Percentiles rank a stretch among this genome's conserved stretches.
Conservation (phyloP, 1,140 invertebrate species). For the Dinoponera quadriceps region DNA sequence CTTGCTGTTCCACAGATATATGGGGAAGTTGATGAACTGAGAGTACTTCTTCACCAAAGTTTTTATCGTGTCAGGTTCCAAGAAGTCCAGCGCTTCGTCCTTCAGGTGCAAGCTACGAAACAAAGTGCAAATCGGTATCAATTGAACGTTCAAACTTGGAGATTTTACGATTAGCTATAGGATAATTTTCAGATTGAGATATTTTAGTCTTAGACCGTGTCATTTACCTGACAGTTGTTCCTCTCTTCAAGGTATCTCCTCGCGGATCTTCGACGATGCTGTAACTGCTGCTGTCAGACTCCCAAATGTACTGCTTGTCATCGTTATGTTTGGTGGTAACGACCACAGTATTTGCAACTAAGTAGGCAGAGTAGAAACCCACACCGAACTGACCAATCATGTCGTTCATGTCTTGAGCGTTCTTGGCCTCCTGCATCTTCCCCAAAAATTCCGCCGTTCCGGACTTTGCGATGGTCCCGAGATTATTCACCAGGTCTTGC, state of each 20-base stretch:
- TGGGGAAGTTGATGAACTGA: slow-evolving; percentile 99
- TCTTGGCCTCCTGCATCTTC: slow-evolving; percentile 93
- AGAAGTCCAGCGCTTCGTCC: slow-evolving; percentile 98
- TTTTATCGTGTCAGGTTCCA: slow-evolving; percentile 96
- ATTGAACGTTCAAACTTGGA: neutral
- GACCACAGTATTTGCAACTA: slow-evolving; percentile 95
- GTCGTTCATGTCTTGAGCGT: slow-evolving; percentile 90
- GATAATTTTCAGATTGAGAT: neutral
- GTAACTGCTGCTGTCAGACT: slow-evolving; percentile 96
- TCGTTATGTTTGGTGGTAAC: slow-evolving; percentile 98
- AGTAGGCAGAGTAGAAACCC: slow-evolving; percentile 98
- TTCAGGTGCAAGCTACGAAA: slow-evolving; percentile 94
- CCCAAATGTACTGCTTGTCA: slow-evolving; percentile 99
- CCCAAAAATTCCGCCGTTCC: slow-evolving; percentile 99
- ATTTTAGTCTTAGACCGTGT: slow-evolving; percentile 10
- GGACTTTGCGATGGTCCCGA: slow-evolving; percentile 99
- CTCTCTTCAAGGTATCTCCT: slow-evolving; percentile 95
- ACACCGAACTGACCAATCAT: slow-evolving; percentile 99
- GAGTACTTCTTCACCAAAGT: slow-evolving; percentile 98
- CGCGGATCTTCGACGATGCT: slow-evolving; percentile 97
- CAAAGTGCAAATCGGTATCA: neutral
- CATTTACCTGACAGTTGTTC: slow-evolving; percentile 88
- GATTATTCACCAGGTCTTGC: slow-evolving; percentile 96
- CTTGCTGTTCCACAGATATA: slow-evolving; percentile 98
- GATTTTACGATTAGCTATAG: neutral